Evolutionary conservation across 2,113 vertebrate species (phyloP).

Genomic region (Cyprinodon variegatus): DNA sequence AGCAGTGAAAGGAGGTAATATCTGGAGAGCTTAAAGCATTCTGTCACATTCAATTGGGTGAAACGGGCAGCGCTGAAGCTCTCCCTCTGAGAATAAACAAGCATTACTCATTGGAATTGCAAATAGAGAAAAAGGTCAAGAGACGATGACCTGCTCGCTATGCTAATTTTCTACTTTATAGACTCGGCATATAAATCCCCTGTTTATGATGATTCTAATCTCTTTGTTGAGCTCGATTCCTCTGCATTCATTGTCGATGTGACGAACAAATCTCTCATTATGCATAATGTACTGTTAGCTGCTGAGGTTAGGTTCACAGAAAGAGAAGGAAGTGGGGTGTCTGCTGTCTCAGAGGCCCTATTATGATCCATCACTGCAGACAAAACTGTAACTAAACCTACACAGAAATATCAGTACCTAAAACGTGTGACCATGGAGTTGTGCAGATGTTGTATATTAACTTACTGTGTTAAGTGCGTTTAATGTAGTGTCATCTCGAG

Average conservation of each 20-base stretch:
- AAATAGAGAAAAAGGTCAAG: conserved; percentile 73
- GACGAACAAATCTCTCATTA: conserved; percentile 61
- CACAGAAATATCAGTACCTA: not conserved
- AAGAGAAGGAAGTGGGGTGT: conserved; percentile 1
- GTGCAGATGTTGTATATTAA: conserved; percentile 32
- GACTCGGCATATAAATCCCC: conserved; percentile 77
- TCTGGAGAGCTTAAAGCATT: conserved; percentile 35
- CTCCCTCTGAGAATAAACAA: conserved; percentile 61
- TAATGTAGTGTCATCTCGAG: conserved; percentile 96
- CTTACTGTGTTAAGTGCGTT: conserved; percentile 98
- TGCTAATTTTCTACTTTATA: conserved; percentile 73
- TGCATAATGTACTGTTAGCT: conserved; percentile 28
- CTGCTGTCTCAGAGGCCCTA: conserved; percentile 21
- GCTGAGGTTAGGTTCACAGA: conserved; percentile 41
- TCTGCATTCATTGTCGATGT: conserved; percentile 60
- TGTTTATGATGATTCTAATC: conserved; percentile 76
- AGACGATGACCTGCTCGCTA: conserved; percentile 69
- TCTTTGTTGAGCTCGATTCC: conserved; percentile 55
- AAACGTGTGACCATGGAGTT: not conserved
- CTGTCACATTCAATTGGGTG: conserved; percentile 48
- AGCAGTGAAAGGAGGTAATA: conserved; percentile 37
- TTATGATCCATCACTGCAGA: conserved; percentile 17
- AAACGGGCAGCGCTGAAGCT: conserved; percentile 45
- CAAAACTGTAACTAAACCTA: not conserved
- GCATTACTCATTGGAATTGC: conserved; percentile 77